Evolutionary conservation across 2,797 vertebrate species (phyloP).

Genomic region (Danio jaintianensis): DNA sequence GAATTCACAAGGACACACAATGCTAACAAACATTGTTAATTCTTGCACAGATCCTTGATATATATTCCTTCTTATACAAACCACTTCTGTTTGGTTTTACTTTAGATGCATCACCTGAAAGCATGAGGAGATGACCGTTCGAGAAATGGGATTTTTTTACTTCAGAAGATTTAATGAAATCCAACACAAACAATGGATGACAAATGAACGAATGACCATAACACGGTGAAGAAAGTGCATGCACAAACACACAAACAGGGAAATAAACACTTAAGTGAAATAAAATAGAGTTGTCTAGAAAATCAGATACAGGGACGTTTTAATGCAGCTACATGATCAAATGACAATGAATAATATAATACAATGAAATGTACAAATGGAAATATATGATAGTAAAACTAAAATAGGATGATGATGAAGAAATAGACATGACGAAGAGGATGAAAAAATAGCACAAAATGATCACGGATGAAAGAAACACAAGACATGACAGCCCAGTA

Average conservation of each 20-base stretch:
- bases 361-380: conserved; percentile 49
- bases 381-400: conserved; percentile 7
- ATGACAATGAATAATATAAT: conserved; percentile 10
- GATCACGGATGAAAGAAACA: conserved; percentile 30
- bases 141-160: conserved; percentile 8
- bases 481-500: conserved; percentile 12
- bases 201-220: conserved; percentile 3
- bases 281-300: background rate
- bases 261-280: conserved; percentile 30
- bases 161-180: background rate
- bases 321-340: background rate
- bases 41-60: background rate
- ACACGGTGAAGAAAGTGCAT: conserved; percentile 19
- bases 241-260: conserved; percentile 30
- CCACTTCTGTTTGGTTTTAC: background rate
- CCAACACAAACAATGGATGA: background rate
- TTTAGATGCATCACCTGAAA: background rate
- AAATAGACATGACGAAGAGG: background rate
- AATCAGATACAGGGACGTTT: background rate
- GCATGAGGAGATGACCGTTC: background rate
- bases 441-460: conserved; percentile 25
- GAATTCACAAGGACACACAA: conserved; percentile 4
- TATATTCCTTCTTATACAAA: conserved; percentile 17
- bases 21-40: background rate
- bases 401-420: conserved; percentile 21